Base-by-base conservation (phyloP, 2,888 invertebrate genomes). In the Agrochola litura region DNA sequence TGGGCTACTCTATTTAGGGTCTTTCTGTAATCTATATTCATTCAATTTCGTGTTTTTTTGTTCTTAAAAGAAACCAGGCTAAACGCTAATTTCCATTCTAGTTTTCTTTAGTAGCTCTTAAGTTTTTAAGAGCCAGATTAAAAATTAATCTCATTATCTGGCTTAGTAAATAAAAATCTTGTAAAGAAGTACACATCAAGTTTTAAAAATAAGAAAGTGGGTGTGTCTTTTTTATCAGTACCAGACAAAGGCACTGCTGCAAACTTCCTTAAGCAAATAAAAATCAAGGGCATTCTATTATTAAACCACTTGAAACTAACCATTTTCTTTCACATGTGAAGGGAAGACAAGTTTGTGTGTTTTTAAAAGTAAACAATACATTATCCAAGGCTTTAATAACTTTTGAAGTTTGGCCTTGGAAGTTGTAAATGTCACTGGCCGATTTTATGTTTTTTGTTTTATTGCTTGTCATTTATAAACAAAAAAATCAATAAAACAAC, bases 281-380 rank as follows among this genome's bases (percentile, higher is more conserved):
- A 76, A 76, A 76, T 81, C 72, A 84, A 84, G 79, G 81, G 46
- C 71, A 81, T 60, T 74, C 72, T 76, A 77, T 80, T 81, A 78
- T 78, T 84, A 84, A 79, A 82, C 68, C 37, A 76, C 79, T 68
- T 68, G 46, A 73, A 79, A 86, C 74, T 73, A 79, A 75, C 77
- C 77, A 86, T 79, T 88, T 79, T 88, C 61, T 79, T 84, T 76
- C 43, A 72, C 56, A 81, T 83, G 84, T 88, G 83, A 89, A 88
- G 79, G 86, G 84, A 68, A 68, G 52, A 61, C 77, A 77, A 71
- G 78, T 58, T 78, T 79, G 69, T 76, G 60, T 78, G 54, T 60
- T 77, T 72, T 76, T 68, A 80, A 77, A 84, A 85, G 64, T 73
- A 73, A 73, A 63, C 37, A 77, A 66, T 77, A 58, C 56, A 75